These are phyloP conservation scores for Siniperca scherzeri DNA, from an alignment of 2,797 vertebrate genomes.

Conservation along the genomic window DNA sequence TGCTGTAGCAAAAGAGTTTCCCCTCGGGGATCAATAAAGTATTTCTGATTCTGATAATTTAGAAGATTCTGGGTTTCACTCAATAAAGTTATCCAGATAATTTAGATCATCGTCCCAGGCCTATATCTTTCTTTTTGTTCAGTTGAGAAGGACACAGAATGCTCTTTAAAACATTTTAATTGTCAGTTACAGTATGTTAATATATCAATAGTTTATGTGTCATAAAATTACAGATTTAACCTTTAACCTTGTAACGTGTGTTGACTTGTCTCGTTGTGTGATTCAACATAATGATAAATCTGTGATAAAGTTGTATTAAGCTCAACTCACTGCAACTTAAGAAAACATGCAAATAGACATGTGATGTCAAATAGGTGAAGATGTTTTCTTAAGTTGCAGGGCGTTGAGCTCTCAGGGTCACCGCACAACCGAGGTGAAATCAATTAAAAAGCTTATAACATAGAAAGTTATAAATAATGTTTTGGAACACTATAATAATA, in stretches of 20 bases:
- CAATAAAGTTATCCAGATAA: background rate
- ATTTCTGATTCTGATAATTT: background rate
- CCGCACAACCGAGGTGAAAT: background rate
- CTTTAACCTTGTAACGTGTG: background rate
- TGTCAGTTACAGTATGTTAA: background rate
- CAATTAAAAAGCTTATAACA: no score
- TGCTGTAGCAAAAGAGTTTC: no score
- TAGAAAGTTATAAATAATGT: no score
- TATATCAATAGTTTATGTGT: background rate
- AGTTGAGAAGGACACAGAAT: background rate
- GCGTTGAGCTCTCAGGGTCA: no score
- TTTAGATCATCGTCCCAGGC: background rate
- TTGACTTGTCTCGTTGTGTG: background rate
- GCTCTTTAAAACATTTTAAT: no score
- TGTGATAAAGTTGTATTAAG: background rate
- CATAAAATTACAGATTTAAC: background rate
- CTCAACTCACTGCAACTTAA: background rate
- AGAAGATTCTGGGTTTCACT: background rate
- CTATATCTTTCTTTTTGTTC: background rate
- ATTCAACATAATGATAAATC: background rate
- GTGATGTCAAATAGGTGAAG: no score
- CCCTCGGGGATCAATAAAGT: no score
- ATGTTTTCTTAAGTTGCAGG: no score
- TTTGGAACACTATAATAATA: no score
- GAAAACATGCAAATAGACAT: no score